phyloP scores from a whole-genome alignment of 2,113 vertebrate genomes.

The Scomber japonicus region DNA sequence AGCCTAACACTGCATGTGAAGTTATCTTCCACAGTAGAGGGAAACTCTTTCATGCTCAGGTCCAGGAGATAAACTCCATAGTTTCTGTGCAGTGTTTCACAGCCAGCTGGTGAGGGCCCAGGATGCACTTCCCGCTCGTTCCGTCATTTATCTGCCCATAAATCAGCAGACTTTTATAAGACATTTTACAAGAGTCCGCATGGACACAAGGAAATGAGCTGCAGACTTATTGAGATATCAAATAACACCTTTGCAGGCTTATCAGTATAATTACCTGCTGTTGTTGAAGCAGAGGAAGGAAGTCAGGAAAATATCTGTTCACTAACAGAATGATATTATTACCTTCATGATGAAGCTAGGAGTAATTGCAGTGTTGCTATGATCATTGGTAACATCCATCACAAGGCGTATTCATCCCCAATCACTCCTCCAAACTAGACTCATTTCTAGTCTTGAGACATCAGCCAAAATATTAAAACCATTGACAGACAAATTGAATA shows the following conservation, averaged over 20 bases:
- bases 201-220: slow-evolving; percentile 21
- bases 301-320: background rate
- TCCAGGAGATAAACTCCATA: background rate
- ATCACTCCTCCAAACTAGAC: background rate
- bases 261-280: slow-evolving; percentile 51
- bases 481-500: too few relatives aligned
- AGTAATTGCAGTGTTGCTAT: background rate
- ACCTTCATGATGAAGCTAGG: background rate
- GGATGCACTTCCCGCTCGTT: slow-evolving; percentile 31
- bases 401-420: slow-evolving; percentile 1
- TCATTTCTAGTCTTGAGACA: background rate
- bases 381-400: background rate
- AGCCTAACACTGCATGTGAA: background rate
- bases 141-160: slow-evolving; percentile 60
- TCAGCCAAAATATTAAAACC: too few relatives aligned
- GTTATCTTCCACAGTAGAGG: background rate
- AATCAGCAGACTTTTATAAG: slow-evolving; percentile 65
- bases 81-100: slow-evolving; percentile 18
- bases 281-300: slow-evolving; percentile 6
- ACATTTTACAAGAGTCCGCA: slow-evolving; percentile 55
- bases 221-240: slow-evolving; percentile 61
- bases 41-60: slow-evolving; percentile 18
- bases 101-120: slow-evolving; percentile 20
- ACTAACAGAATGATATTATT: background rate
- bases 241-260: slow-evolving; percentile 36